Evolutionary conservation across 1,140 invertebrate species (phyloP).

Genomic region (Bombus impatiens): DNA sequence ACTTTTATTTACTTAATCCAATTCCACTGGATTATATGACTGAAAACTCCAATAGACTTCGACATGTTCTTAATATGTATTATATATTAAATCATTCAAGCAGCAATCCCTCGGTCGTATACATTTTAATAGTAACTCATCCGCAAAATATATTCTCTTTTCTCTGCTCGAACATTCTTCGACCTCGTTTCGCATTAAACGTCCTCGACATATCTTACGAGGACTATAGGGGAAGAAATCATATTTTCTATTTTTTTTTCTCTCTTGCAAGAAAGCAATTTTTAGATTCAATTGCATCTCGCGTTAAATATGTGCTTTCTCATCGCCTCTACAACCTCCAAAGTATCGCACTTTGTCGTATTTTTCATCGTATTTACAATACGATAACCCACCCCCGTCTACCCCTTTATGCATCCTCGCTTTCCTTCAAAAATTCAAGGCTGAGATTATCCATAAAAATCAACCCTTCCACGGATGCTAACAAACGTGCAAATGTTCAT

Average conservation of each 20-base stretch:
- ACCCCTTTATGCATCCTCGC: too few species aligned
- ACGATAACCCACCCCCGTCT: too few species aligned
- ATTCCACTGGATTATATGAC: not conserved
- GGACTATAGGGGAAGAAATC: not conserved
- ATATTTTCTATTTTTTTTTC: not conserved
- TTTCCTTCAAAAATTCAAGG: too few species aligned
- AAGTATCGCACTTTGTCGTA: too few species aligned
- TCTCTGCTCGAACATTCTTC: not conserved
- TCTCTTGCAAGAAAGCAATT: too few species aligned
- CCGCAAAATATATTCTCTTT: not conserved
- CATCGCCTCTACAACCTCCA: too few species aligned
- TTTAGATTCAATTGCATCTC: too few species aligned
- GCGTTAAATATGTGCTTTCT: too few species aligned
- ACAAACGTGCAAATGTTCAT: not conserved
- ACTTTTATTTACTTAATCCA: constrained; percentile 1
- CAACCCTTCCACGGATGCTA: not conserved
- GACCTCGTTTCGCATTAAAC: not conserved
- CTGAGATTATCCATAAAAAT: not conserved
- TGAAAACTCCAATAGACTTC: not conserved
- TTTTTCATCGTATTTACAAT: too few species aligned
- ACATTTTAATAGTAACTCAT: not conserved
- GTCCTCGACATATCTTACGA: not conserved
- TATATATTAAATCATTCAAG: not conserved
- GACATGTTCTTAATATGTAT: not conserved
- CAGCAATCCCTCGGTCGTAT: not conserved